phyloP scores from a whole-genome alignment of 2,888 invertebrate species.

The Limnephilus marmoratus region DNA sequence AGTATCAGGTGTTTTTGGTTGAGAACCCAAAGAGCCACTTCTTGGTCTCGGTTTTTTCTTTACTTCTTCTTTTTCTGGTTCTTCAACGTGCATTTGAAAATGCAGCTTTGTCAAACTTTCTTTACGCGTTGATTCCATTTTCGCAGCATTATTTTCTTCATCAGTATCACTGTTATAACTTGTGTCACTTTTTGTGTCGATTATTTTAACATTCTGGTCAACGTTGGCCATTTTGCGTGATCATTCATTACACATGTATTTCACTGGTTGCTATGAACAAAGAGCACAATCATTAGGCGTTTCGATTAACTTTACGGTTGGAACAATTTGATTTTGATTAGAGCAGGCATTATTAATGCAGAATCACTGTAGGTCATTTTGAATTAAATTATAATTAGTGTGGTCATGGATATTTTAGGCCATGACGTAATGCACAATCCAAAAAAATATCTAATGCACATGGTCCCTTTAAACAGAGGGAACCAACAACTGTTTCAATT shows the following conservation, averaged over 20 bases:
- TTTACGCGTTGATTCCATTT: background rate
- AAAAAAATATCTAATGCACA: background rate
- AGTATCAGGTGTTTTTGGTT: background rate
- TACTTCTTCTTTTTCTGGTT: background rate
- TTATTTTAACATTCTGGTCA: conserved; percentile 30
- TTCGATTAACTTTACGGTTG: background rate
- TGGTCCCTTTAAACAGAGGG: background rate
- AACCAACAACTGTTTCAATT: background rate
- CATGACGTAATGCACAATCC: background rate
- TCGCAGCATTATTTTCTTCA: background rate
- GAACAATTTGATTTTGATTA: background rate
- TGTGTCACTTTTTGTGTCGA: conserved; percentile 22
- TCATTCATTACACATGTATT: conserved; percentile 38
- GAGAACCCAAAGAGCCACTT: background rate
- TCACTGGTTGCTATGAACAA: conserved; percentile 5
- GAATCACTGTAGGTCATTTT: background rate
- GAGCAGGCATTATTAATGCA: background rate
- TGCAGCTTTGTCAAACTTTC: conserved; percentile 29
- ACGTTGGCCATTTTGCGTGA: conserved; percentile 47
- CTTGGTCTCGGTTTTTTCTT: conserved; percentile 26
- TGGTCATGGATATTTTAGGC: background rate
- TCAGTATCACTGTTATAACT: background rate
- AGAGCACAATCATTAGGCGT: conserved; percentile 9
- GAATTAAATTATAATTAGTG: background rate
- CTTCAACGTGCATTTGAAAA: conserved; percentile 40